Percentiles rank a stretch among this genome's conserved stretches.
phyloP scores from a whole-genome alignment of 23 tunicate genomes.

The Styela clava region DNA sequence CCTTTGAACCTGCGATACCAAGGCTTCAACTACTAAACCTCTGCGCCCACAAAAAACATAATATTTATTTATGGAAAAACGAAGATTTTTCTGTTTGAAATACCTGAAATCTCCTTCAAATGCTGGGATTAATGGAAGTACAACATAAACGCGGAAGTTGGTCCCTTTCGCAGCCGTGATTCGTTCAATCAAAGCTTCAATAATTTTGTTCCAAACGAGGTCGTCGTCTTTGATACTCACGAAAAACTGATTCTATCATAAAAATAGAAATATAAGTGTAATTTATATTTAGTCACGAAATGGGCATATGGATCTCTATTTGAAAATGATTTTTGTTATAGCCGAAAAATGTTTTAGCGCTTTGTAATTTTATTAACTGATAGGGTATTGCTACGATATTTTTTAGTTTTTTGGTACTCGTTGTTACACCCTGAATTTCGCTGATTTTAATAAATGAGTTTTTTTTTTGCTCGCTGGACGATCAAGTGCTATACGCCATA shows the following conservation, averaged over 20 bases:
- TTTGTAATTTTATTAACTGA: too few species aligned
- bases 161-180: slow-evolving; percentile 45
- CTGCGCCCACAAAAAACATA: too few species aligned
- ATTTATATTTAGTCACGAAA: not conserved
- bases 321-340: not conserved
- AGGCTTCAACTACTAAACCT: too few species aligned
- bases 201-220: slow-evolving; percentile 57
- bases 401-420: too few species aligned
- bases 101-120: slow-evolving; percentile 82
- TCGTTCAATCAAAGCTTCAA: slow-evolving; percentile 40
- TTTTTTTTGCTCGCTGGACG: too few species aligned
- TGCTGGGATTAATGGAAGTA: slow-evolving; percentile 78
- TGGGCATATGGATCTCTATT: not conserved
- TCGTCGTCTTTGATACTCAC: slow-evolving; percentile 43
- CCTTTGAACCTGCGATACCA: too few species aligned
- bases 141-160: slow-evolving; percentile 70
- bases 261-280: not conserved
- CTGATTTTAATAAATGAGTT: too few species aligned
- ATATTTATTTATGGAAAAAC: too few species aligned
- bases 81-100: too few species aligned
- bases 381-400: too few species aligned
- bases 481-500: too few species aligned
- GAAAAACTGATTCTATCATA: slow-evolving; percentile 71
- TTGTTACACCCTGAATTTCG: too few species aligned
- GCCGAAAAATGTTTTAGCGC: not conserved